A percentile compares a stretch with the other conserved stretches of the same genome.
These are phyloP conservation scores for Cottoperca gobio DNA, from an alignment of 2,797 vertebrate species.

Conservation along the genomic window DNA sequence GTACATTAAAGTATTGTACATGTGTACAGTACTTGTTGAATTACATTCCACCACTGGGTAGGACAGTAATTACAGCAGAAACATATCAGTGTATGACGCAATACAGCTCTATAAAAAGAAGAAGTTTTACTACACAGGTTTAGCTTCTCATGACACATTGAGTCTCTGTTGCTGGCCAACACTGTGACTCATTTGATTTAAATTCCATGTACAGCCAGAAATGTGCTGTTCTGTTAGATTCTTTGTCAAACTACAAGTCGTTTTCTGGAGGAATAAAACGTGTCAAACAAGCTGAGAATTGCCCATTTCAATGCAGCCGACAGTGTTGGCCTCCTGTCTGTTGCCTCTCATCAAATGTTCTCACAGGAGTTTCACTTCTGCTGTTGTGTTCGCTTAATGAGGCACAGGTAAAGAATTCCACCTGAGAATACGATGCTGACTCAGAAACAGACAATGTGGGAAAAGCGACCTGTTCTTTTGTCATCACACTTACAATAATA, in stretches of 20 bases:
- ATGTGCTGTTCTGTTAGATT: neutral
- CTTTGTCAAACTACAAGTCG: neutral
- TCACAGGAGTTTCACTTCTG: constrained; percentile 36
- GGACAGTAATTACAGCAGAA: neutral
- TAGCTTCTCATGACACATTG: neutral
- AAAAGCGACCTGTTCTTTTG: too few relatives aligned
- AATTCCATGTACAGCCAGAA: neutral
- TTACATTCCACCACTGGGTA: too few relatives aligned
- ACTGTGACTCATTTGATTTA: neutral
- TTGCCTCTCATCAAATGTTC: constrained; percentile 9
- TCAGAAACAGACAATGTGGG: neutral
- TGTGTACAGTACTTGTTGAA: too few relatives aligned
- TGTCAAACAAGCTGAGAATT: constrained; percentile 34
- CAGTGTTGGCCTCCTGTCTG: neutral
- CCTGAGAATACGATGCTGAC: constrained; percentile 11
- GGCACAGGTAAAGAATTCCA: constrained; percentile 28
- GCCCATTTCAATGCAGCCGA: neutral
- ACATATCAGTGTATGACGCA: neutral
- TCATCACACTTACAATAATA: too few relatives aligned
- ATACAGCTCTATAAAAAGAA: constrained; percentile 1
- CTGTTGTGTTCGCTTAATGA: constrained; percentile 53
- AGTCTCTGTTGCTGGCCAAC: neutral
- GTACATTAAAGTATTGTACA: too few relatives aligned
- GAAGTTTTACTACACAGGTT: neutral
- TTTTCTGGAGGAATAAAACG: constrained; percentile 27